Base-by-base conservation (phyloP, 2,113 vertebrate genomes). In the Menidia beryllina region DNA sequence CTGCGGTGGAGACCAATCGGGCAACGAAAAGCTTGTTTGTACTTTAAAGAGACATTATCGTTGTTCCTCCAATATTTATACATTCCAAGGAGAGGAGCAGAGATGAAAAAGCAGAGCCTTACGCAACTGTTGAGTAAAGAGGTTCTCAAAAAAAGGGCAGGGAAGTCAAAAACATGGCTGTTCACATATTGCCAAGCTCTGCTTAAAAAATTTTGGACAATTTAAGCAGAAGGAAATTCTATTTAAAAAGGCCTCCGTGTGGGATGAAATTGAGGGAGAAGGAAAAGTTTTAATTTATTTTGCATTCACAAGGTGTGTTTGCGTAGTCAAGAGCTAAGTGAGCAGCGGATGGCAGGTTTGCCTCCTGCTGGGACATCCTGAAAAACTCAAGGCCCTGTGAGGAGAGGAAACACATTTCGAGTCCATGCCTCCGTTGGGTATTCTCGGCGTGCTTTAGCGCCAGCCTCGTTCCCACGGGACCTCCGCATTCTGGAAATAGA, bases 31-130 rank as follows among this genome's bases (percentile, higher is more conserved):
- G 49, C 26, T 61, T 30, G 65, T 72, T 62, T 20, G 53, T 65
- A 50, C 48, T 66, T 77, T 59, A 25, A 59, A 72, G 74, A 49
- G 70, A 83, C 70, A 75, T 39, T 17, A 51, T 0, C 19, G 23
- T 82, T 60, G 79, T 45, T 56, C 58, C 11, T 25, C n/a, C 36
- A 53, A 10, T 74, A 55, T 66, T 64, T 64, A 53, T 19, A 6
- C 8, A 5, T 43, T 43, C 12, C 8, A 43, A 25, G 27, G 23
- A 51, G 19, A 19, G 26, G 23, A 30, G 39, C n/a, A 34, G 23
- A n/a, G n/a, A n/a, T n/a, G n/a, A n/a, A 36, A 34, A 59, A 56
- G 36, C 24, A 30, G 30, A 8, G 10, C 23, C 21, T 43, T 4
- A 43, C 19, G 14, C 15, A 4, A 17, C 14, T 43, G 15, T 43